These are phyloP conservation scores for Bucorvus abyssinicus DNA, from an alignment of 2,797 vertebrate genomes.

Conservation along the genomic window DNA sequence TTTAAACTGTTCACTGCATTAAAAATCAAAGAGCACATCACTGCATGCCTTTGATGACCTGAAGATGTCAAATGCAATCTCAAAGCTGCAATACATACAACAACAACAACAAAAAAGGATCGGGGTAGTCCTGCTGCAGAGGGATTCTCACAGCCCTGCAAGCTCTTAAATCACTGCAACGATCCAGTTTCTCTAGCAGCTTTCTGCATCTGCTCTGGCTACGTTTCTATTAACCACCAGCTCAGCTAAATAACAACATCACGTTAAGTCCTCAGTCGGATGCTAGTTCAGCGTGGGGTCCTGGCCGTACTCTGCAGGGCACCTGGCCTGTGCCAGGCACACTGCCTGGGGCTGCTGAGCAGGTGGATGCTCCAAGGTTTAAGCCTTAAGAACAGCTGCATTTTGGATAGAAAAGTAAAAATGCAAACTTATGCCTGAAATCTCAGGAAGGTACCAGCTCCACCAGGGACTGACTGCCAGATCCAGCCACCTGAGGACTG, in stretches of 20 bases:
- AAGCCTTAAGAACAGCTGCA: neutral
- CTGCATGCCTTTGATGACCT: neutral
- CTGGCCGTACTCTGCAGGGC: neutral
- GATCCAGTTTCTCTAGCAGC: neutral
- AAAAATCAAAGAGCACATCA: neutral
- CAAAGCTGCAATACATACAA: neutral
- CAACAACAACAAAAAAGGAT: neutral
- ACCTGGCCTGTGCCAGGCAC: neutral
- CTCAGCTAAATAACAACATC: neutral
- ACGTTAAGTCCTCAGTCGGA: neutral
- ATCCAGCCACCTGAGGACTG: neutral
- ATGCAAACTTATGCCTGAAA: neutral
- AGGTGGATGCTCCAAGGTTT: neutral
- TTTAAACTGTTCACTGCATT: neutral
- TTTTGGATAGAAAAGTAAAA: neutral
- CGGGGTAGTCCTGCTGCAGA: neutral
- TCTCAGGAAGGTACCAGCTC: neutral
- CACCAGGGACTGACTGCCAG: neutral
- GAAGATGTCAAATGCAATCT: neutral
- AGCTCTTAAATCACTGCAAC: neutral
- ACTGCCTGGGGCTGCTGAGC: neutral
- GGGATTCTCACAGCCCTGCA: neutral
- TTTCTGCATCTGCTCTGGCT: neutral
- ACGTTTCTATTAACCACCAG: constrained; percentile 2
- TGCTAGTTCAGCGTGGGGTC: neutral